Conservation (phyloP, 1,140 invertebrate species). For the Yoshiicerus persimilis region DNA sequence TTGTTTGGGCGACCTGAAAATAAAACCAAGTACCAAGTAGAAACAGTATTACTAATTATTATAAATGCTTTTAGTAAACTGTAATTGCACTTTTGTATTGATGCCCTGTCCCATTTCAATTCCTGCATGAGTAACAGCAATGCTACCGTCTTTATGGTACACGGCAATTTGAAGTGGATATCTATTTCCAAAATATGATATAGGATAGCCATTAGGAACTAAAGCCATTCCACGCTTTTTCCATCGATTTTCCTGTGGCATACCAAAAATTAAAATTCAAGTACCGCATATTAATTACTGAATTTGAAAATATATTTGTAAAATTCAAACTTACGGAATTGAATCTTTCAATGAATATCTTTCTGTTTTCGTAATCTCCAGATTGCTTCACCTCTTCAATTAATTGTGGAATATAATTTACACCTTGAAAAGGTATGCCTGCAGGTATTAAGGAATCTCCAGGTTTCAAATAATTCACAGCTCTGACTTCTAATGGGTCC, state of each 20-base stretch:
- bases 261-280: not conserved
- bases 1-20: conserved; percentile 71
- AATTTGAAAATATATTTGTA: not conserved
- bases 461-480: conserved; percentile 18
- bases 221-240: conserved; percentile 60
- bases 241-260: conserved; percentile 59
- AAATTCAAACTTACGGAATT: not conserved
- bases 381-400: not conserved
- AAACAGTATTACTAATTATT: not conserved
- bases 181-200: conserved; percentile 53
- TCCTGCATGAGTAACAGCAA: conserved; percentile 71
- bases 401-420: not conserved
- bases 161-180: conserved; percentile 59
- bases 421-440: not conserved
- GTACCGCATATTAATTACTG: not conserved
- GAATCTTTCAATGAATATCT: conserved; percentile 26
- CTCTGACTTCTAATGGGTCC: conserved; percentile 68
- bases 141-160: conserved; percentile 68
- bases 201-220: conserved; percentile 54
- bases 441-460: conserved; percentile 7
- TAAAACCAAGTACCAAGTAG: conserved; percentile 58
- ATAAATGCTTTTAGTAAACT: not conserved
- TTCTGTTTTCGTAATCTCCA: conserved; percentile 38
- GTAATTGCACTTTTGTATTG: conserved; percentile 60
- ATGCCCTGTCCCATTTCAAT: conserved; percentile 72